These are phyloP conservation scores for Furcifer pardalis DNA, from an alignment of 2,797 vertebrate species.

Conservation along the genomic window DNA sequence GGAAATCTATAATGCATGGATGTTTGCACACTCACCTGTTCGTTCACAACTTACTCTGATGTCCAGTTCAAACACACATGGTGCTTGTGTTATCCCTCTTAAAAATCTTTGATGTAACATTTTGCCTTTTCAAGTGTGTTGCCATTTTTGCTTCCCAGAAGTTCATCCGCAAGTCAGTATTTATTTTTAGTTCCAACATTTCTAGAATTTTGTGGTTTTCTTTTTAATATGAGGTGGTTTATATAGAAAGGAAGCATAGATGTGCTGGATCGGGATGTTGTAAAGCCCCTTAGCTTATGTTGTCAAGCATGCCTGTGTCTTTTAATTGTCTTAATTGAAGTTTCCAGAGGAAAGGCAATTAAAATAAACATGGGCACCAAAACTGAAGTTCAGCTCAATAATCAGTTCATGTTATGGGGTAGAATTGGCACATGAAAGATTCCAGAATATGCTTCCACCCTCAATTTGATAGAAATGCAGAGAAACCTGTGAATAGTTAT, in stretches of 20 bases:
- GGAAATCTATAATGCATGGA: slow-evolving; percentile 35
- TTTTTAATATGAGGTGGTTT: neutral
- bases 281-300: neutral
- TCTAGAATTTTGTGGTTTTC: neutral
- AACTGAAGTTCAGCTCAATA: neutral
- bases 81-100: slow-evolving; percentile 19
- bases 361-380: neutral
- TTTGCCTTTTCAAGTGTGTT: slow-evolving; percentile 1
- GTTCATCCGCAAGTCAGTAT: neutral
- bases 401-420: neutral
- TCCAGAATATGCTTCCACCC: neutral
- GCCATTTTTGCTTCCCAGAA: slow-evolving; percentile 5
- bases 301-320: neutral
- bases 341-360: neutral
- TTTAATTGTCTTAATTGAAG: neutral
- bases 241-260: no score
- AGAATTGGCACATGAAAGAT: neutral
- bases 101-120: slow-evolving; percentile 24
- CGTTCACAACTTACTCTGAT: slow-evolving; percentile 6
- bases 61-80: slow-evolving; percentile 16
- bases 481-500: neutral
- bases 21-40: slow-evolving; percentile 36
- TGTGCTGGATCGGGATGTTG: neutral
- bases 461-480: neutral
- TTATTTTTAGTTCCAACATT: neutral